Conservation (phyloP, 35 echinoderm and acorn worm species). For the Amphiura filiformis region DNA sequence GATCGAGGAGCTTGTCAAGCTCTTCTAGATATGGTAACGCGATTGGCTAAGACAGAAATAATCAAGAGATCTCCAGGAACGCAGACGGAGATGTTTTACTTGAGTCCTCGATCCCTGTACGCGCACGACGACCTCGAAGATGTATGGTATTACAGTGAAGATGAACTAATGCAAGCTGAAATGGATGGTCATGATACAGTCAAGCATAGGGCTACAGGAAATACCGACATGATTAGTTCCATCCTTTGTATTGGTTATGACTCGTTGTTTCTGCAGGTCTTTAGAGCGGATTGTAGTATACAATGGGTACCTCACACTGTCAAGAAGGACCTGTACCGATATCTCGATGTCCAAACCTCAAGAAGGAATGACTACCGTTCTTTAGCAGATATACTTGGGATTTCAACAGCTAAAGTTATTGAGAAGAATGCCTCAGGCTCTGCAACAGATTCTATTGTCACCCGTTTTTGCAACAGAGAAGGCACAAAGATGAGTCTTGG, state of each 20-base stretch:
- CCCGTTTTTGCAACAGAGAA: background rate
- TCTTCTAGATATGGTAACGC: background rate
- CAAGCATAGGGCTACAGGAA: conserved; percentile 4
- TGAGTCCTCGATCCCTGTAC: conserved; percentile 16
- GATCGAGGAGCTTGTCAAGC: background rate
- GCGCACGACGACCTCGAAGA: conserved; percentile 16
- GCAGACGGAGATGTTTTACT: background rate
- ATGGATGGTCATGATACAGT: conserved; percentile 8
- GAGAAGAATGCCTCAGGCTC: background rate
- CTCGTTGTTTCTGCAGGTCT: background rate
- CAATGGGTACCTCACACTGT: conserved; percentile 13
- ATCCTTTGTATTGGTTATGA: conserved; percentile 19
- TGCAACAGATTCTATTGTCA: background rate
- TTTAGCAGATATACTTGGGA: background rate
- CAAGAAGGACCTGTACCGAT: background rate
- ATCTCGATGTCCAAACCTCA: background rate
- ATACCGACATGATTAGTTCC: conserved; percentile 5
- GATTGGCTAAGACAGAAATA: background rate
- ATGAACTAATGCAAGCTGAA: background rate
- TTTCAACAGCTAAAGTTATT: conserved; percentile 2
- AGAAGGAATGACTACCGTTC: conserved; percentile 14
- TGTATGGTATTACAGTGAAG: conserved; percentile 16
- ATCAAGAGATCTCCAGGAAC: background rate
- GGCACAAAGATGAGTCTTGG: background rate
- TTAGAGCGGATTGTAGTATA: conserved; percentile 6